These are phyloP conservation scores for Tapirus terrestris DNA, from an alignment of 2,113 vertebrate species.

Conservation along the genomic window DNA sequence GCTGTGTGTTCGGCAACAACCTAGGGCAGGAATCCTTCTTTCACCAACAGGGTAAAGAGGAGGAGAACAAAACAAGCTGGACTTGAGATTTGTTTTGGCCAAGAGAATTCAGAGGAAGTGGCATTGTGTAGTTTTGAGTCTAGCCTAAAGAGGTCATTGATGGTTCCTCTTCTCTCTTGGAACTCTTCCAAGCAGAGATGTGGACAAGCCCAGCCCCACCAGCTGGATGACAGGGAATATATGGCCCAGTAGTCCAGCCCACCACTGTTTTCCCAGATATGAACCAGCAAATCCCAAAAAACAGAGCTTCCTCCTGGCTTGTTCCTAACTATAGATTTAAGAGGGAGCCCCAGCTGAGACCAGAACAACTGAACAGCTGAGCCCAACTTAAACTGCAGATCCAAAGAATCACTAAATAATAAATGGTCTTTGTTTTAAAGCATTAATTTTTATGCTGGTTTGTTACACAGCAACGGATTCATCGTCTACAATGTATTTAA, in stretches of 20 bases:
- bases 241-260: not conserved
- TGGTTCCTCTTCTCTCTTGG: not conserved
- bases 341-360: not conserved
- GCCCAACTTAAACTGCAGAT: not conserved
- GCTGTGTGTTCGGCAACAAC: not conserved
- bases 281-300: not conserved
- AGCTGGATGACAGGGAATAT: not conserved
- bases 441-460: not conserved
- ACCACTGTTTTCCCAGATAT: not conserved
- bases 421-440: not conserved
- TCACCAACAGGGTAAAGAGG: not conserved
- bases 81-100: not conserved
- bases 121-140: not conserved
- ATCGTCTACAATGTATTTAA: not conserved
- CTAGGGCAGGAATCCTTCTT: not conserved
- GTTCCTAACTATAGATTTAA: not conserved
- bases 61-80: not conserved
- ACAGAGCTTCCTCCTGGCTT: not conserved
- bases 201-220: not conserved
- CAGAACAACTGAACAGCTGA: not conserved
- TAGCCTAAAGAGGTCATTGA: not conserved
- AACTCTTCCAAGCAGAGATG: not conserved
- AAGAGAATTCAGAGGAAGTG: not conserved
- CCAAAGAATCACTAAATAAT: not conserved
- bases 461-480: not conserved